phyloP scores from a whole-genome alignment of 2,888 invertebrate species.

The Orthonychiurus folsomi region DNA sequence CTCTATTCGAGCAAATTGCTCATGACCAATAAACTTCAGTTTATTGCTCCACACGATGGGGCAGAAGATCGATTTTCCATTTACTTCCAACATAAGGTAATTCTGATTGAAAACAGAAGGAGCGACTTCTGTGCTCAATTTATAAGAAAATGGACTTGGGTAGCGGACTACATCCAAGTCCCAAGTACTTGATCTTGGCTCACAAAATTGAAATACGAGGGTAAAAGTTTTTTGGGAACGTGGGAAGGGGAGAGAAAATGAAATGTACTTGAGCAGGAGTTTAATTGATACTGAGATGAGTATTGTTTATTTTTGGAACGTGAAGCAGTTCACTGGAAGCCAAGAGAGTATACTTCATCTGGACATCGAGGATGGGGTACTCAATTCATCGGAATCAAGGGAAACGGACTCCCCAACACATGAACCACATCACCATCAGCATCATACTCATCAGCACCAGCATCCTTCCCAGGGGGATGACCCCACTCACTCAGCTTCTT shows the following conservation, averaged over 20 bases:
- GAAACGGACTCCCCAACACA: constrained; percentile 34
- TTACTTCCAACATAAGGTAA: too few relatives aligned
- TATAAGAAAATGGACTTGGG: too few relatives aligned
- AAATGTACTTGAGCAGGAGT: not conserved
- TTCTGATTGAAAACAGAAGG: too few relatives aligned
- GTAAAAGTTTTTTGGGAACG: not conserved
- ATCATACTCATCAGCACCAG: constrained; percentile 11
- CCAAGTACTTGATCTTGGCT: not conserved
- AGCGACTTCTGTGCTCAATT: too few relatives aligned
- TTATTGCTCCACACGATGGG: too few relatives aligned
- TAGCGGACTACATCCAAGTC: too few relatives aligned
- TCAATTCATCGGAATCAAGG: constrained; percentile 36
- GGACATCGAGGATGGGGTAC: constrained; percentile 51
- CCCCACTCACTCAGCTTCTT: constrained; percentile 20
- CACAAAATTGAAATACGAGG: not conserved
- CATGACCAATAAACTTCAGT: too few relatives aligned
- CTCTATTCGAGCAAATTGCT: too few relatives aligned
- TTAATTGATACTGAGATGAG: not conserved
- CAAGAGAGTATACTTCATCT: constrained; percentile 74
- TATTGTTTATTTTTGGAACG: not conserved
- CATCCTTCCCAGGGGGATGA: constrained; percentile 22
- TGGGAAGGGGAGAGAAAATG: not conserved
- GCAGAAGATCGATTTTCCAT: too few relatives aligned
- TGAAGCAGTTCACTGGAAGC: constrained; percentile 64
- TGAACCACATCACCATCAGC: constrained; percentile 22